Base-by-base conservation (phyloP, 2,797 vertebrate genomes). In the Podargus strigoides region DNA sequence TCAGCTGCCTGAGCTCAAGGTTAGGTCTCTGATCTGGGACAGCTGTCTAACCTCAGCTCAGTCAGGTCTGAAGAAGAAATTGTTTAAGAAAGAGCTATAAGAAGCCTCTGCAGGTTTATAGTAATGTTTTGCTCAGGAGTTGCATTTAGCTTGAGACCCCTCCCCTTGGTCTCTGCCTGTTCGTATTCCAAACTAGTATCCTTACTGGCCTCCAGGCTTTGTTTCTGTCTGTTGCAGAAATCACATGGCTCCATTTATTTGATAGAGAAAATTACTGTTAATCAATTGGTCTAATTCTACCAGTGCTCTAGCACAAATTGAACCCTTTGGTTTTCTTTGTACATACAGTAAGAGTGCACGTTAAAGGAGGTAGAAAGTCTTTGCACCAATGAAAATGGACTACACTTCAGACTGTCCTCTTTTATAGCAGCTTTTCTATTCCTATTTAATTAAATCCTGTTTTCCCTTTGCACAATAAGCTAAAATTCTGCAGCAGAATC, bases 401-500 rank as follows among this genome's bases (percentile, higher is more conserved):
- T 73, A 74, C 42, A 47, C 42, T 91, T 94, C 85, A 95, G 24
- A 49, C 27, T 73, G 44, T 14, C 28, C 58, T 44, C 36, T 42
- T 87, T 19, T 74, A 17, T 68, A 94, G 91, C 62, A 77, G 36
- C 26, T 80, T 82, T 96, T 91, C 52, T 76, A 22, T 74, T 87
- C 46, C 27, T 72, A 14, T 70, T 72, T 58, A 91, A 94, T 64
- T 73, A 68, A 44, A 83, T 93, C 55, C 27, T 2, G 3, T 47
- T 68, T 90, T 73, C 59, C 78, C 10, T 53, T 84, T 75, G n/a
- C n/a, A 94, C 94, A 95, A 92, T 72, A 93, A 90, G 53, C 72
- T 74, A 52, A 87, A 91, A 83, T 68, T 93, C 62, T 39, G 23
- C n/a, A 78, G 18, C 19, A 89, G 85, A 91, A 20, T 10, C 20